Base-by-base conservation (phyloP, 2,113 vertebrate species). In the Oostethus manadensis region DNA sequence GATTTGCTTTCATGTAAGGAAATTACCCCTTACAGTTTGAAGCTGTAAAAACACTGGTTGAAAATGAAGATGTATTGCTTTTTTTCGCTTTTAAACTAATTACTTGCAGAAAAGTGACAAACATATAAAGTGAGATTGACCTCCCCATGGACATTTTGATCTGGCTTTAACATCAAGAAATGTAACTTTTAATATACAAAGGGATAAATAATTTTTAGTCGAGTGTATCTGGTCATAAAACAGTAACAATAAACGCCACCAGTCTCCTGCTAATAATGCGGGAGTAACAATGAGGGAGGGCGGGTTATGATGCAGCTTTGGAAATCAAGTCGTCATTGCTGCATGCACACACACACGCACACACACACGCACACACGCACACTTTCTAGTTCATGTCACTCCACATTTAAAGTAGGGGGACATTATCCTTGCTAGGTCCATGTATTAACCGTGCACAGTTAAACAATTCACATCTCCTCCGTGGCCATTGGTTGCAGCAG, bases 301-400 rank as follows among this genome's bases (percentile, higher is more conserved):
- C n/a, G n/a, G 51, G 16, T 33, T 17, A 26, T 23, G 60, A 61
- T 60, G 74, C 33, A 14, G 62, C 51, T 66, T 66, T 22, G 20
- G 33, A 49, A 63, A 53, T 47, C 60, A 29, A 45, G 64, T 60
- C 61, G 56, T 59, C 54, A 56, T 55, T 59, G 54, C 33, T 17
- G 8, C 22, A 46, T 14, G 14, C 16, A 56, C 60, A 54, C 47
- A 45, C 60, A 18, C 54, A 20, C 49, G 3, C 44, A 40, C 62
- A 53, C 45, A n/a, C 17, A 42, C 56, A 42, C 58, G 62, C 35
- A 48, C 56, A 51, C 46, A 17, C 55, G 59, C 57, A 56, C 64
- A 50, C 50, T 66, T 47, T 72, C 54, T 56, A 73, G 62, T 64
- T 60, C 38, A 68, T 68, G 78, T 76, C 71, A 74, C 38, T 17